Evolutionary conservation across 2,113 vertebrate genomes (phyloP).

Genomic region (Hippocampus guttulatus): DNA sequence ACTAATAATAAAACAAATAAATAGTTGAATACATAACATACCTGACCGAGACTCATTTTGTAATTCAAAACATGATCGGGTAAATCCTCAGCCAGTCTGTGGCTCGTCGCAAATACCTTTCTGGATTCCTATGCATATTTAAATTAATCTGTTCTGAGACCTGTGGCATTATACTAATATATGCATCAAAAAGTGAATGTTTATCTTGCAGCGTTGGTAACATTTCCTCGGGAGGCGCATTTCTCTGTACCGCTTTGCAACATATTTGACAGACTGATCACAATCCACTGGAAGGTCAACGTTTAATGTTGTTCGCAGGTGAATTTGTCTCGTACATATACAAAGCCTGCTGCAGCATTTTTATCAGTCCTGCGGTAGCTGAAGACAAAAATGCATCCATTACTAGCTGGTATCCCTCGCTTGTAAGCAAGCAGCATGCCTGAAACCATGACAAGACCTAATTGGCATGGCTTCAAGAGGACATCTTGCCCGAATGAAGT

Average conservation of each 20-base stretch:
- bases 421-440: constrained; percentile 53
- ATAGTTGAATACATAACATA: constrained; percentile 1
- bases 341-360: constrained; percentile 40
- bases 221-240: constrained; percentile 1
- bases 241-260: constrained; percentile 10
- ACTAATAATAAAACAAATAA: too few species aligned
- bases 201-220: not conserved
- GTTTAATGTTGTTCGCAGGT: constrained; percentile 40
- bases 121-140: constrained; percentile 6
- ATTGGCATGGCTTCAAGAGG: constrained; percentile 53
- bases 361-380: constrained; percentile 47
- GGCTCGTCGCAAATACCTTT: constrained; percentile 29
- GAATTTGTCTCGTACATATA: constrained; percentile 70
- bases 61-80: constrained; percentile 30
- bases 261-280: constrained; percentile 22
- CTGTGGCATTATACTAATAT: not conserved
- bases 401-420: constrained; percentile 45
- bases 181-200: constrained; percentile 17
- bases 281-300: constrained; percentile 39
- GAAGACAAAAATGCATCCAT: constrained; percentile 51
- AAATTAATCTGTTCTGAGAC: constrained; percentile 9
- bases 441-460: constrained; percentile 12
- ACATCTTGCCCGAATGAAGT: constrained; percentile 26
- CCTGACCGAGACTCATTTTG: constrained; percentile 11
- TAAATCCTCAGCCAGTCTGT: constrained; percentile 29